Base-by-base conservation (phyloP, 2,888 invertebrate genomes). In the Apodemia zela region DNA sequence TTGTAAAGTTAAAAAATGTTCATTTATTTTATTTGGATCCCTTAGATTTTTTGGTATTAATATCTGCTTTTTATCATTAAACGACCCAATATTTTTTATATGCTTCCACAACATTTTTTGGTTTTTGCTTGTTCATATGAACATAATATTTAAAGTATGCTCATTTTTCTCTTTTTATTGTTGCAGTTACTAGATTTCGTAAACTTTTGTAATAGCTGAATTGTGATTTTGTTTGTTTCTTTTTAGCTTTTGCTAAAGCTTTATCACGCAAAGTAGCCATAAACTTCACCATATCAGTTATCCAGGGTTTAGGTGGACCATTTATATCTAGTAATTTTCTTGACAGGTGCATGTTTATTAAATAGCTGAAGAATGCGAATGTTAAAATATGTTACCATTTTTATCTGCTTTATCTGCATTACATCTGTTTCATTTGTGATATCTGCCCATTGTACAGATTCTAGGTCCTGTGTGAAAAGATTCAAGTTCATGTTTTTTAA, bases 11-110 rank as follows among this genome's bases (percentile, higher is more conserved):
- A 61, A 47, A 42, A 68, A 69, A 60, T 63, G 54, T 11, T 65
- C 38, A 21, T 67, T 68, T 17, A 69, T 67, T 29, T 17, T 57
- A n/a, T 67, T 21, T 0, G 69, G 17, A 63, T 33, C 64, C n/a
- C 35, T 25, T 17, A 17, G 65, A 18, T 45, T 66, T 47, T 17
- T 38, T 17, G 58, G 47, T 5, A n/a, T 29, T 17, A 47, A 17
- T 7, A 13, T n/a, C n/a, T 45, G 17, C 7, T 47, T 17, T 17
- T 47, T 17, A 2, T n/a, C 3, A 7, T 8, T 7, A 17, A n/a
- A 17, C 7, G 17, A 6, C 42, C 42, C 42, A 15, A 42, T 15
- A 15, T 42, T 5, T 42, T 42, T 42, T 6, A 42, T 42, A 15
- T 42, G 42, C 15, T 42, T 42, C 42, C 42, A 42, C 15, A 42